phyloP scores from a whole-genome alignment of 2,113 vertebrate species.

The Steatornis caripensis region DNA sequence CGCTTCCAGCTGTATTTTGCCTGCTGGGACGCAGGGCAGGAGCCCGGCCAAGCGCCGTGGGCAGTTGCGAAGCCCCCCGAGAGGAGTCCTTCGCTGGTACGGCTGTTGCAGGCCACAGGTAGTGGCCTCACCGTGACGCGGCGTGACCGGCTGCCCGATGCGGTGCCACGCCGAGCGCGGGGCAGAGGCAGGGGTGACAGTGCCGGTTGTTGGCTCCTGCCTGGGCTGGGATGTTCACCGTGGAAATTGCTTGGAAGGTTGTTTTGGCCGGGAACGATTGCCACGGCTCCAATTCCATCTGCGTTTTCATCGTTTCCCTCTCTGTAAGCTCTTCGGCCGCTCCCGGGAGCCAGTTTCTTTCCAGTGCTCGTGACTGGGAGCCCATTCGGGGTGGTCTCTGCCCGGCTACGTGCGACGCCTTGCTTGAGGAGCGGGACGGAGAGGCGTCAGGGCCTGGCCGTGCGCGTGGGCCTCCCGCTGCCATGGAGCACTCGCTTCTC shows the following conservation, averaged over 20 bases:
- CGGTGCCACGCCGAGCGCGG: fast-evolving
- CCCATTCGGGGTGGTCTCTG: neutral
- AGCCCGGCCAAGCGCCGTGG: neutral
- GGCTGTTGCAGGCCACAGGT: neutral
- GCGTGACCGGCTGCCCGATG: neutral
- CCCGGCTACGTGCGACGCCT: neutral
- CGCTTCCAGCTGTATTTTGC: neutral
- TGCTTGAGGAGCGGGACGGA: neutral
- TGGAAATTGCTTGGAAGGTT: constrained; percentile 30
- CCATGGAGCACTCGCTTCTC: too few species aligned
- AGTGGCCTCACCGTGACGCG: too few species aligned
- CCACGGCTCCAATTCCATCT: neutral
- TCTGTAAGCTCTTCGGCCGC: neutral
- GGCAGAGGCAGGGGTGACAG: neutral
- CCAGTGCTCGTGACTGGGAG: neutral
- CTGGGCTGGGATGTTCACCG: neutral
- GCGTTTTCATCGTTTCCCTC: neutral
- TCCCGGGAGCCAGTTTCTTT: neutral
- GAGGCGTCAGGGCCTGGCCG: neutral
- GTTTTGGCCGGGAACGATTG: constrained; percentile 12
- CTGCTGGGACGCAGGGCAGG: neutral
- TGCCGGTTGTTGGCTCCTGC: fast-evolving
- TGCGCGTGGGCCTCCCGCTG: neutral
- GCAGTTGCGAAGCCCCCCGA: neutral
- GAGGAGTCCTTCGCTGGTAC: neutral